Evolutionary conservation across 2,797 vertebrate species (phyloP), one percentile per base, ranked within the genome.

Genomic region (Acridotheres tristis): DNA sequence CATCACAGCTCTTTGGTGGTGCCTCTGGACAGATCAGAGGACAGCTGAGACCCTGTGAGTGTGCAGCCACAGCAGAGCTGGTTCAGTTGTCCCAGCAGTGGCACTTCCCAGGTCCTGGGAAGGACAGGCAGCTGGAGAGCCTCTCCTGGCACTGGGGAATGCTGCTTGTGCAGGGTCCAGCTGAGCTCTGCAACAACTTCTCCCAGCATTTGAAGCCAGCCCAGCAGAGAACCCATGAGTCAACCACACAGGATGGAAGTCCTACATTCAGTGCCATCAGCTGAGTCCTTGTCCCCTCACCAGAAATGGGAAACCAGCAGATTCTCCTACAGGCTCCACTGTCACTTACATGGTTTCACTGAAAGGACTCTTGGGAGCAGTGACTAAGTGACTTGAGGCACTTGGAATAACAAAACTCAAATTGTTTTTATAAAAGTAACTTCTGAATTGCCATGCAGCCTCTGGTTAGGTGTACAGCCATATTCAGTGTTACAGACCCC

Each of bases 231-330:
- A 48, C 30, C 38, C 16, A 16, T 16, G 0, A 10, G 14, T 10
- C 55, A 83, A 1, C 19, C 34, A 36, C 16, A 19, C 3, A 2
- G 4, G 42, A 48, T 17, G 38, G 45, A 74, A 54, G 16, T 22
- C 10, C 32, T 27, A 6, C 0, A n/a, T 2, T 17, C 59, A n/a
- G 3, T 2, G 38, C 30, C 25, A 42, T 2, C 75, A 74, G 89
- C 27, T 29, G 34, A 67, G 75, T 61, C 59, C 63, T 5, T 17
- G 27, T 40, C 55, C 67, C 42, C 53, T 58, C 75, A 21, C 16
- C 34, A 58, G 63, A 34, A 38, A 16, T 3, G 50, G 47, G 79
- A 61, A 57, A 25, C 4, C 73, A 88, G 43, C 34, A 58, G 71
- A 13, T 82, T 57, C 73, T 77, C 16, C 55, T 9, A 9, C 0